Evolutionary conservation across 2,797 vertebrate species (phyloP), one percentile per base, ranked within the genome.

Genomic region (Amazona ochrocephala): DNA sequence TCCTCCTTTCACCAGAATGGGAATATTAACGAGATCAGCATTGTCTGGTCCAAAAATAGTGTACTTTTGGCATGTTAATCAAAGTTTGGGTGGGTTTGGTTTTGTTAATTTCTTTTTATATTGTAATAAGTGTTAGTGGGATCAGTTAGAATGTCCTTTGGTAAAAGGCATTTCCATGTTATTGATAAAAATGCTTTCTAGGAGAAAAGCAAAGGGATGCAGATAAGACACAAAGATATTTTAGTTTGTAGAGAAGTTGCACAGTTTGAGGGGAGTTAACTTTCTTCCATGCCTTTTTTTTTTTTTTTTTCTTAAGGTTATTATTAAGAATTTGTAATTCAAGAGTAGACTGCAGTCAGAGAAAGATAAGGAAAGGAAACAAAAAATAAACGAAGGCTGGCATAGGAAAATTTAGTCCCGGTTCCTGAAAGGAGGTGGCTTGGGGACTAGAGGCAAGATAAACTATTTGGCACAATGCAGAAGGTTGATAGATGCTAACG

Each of bases 401-500:
- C 13, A 7, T 5, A 56, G 42, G 23, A 73, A 47, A 84, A 72
- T 64, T 64, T 42, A 30, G 70, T n/a, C 23, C 20, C 70, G 7
- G 26, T 22, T 67, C 74, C 87, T 45, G 18, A 61, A 58, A 65
- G 22, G 50, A 94, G 64, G 77, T 48, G 90, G 65, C 37, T 24
- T n/a, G 21, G 71, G 75, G 41, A 78, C 82, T 70, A 93, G 41
- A 79, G 45, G 66, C 53, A 85, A 79, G 56, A 90, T 66, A 84
- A 89, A 84, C 45, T 32, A 58, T 80, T 96, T 87, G 78, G 72
- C 64, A 62, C 54, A 84, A 85, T 56, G 84, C 87, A 86, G 54
- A 95, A 78, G 24, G 32, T 56, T 94, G 90, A 94, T 27, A 90
- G 84, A 93, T 95, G 90, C 77, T 96, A 91, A 96, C 89, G 62